Percentiles rank a stretch among this genome's conserved stretches.
Evolutionary conservation across 2,797 vertebrate species (phyloP).

Genomic region (Enteromius argenteus): DNA sequence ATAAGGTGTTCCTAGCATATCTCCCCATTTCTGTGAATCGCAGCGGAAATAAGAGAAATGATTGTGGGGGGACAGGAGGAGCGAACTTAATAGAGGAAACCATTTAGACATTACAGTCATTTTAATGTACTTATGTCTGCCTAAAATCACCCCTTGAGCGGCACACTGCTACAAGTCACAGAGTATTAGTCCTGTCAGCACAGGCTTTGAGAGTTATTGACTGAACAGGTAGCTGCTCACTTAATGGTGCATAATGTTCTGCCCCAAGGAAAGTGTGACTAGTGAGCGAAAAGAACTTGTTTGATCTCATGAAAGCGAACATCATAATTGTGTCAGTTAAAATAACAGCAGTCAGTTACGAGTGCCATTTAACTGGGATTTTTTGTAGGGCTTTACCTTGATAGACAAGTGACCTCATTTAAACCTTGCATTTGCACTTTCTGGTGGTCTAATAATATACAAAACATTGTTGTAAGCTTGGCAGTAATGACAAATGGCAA

Average conservation of each 20-base stretch:
- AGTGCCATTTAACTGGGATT: neutral
- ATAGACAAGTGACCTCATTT: neutral
- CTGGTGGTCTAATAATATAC: slow-evolving; percentile 10
- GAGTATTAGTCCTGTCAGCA: slow-evolving; percentile 53
- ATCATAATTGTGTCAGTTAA: slow-evolving; percentile 26
- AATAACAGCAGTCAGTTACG: neutral
- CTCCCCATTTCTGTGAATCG: slow-evolving; percentile 64
- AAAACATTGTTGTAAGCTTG: slow-evolving; percentile 32
- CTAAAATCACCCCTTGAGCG: slow-evolving; percentile 73
- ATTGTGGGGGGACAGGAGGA: slow-evolving; percentile 75
- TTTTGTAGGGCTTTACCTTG: neutral
- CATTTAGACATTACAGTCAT: slow-evolving; percentile 80
- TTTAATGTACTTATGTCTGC: slow-evolving; percentile 78
- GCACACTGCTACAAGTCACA: slow-evolving; percentile 54
- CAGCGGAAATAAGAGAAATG: slow-evolving; percentile 82
- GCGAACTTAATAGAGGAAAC: slow-evolving; percentile 82
- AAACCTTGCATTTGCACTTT: slow-evolving; percentile 19
- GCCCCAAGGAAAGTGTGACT: slow-evolving; percentile 4
- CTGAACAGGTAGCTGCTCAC: slow-evolving; percentile 54
- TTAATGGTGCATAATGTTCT: slow-evolving; percentile 66
- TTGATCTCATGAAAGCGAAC: neutral
- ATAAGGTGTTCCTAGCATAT: slow-evolving; percentile 68
- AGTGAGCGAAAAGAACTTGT: slow-evolving; percentile 3
- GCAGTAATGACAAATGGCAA: slow-evolving; percentile 46
- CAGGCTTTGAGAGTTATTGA: slow-evolving; percentile 53